Evolutionary conservation across 2,113 vertebrate species (phyloP).

Genomic region (Pseudorhombus dupliciocellatus): DNA sequence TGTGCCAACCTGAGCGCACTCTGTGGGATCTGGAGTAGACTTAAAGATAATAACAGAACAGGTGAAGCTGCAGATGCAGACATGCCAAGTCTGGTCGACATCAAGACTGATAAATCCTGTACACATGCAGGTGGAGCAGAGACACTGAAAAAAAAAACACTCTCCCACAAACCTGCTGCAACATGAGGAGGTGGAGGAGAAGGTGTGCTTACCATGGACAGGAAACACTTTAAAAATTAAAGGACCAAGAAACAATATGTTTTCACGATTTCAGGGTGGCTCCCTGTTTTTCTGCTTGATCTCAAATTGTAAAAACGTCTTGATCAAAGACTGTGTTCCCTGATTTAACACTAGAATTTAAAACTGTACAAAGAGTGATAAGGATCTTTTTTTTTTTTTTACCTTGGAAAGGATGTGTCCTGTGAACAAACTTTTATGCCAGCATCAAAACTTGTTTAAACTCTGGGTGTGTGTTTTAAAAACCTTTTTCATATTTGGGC

Average conservation of each 20-base stretch:
- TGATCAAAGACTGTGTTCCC: neutral
- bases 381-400: neutral
- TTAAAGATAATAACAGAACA: constrained; percentile 51
- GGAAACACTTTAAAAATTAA: no score
- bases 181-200: neutral
- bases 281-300: no score
- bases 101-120: constrained; percentile 7
- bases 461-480: neutral
- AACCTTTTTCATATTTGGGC: neutral
- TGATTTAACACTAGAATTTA: neutral
- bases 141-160: neutral
- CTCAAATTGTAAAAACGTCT: neutral
- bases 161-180: neutral
- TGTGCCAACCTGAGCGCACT: constrained; percentile 69
- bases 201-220: neutral
- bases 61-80: constrained; percentile 61
- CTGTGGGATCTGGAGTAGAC: constrained; percentile 54
- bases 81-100: constrained; percentile 46
- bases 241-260: no score
- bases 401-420: neutral
- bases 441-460: neutral
- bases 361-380: neutral
- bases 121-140: constrained; percentile 17
- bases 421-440: neutral
- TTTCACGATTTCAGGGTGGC: no score